phyloP scores from a whole-genome alignment of 1,140 invertebrate genomes.

The Notospermus geniculatus region DNA sequence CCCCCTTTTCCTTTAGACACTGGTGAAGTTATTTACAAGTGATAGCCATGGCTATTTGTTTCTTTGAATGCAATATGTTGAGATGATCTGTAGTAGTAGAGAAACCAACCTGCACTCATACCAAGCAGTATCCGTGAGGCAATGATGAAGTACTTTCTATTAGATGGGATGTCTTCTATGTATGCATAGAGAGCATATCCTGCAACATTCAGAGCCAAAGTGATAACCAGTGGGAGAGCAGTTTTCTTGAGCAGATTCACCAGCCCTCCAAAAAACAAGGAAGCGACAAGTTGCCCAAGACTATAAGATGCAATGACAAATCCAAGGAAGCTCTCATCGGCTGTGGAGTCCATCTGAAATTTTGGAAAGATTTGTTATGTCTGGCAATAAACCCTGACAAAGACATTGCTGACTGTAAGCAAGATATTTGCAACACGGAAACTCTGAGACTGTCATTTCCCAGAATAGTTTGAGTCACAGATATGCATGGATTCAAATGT shows the following conservation, averaged over 20 bases:
- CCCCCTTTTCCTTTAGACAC: too few species aligned
- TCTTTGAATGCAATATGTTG: too few species aligned
- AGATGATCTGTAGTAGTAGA: too few species aligned
- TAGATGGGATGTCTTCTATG: conserved; percentile 65
- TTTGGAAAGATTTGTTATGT: not conserved
- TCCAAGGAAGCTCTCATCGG: conserved; percentile 80
- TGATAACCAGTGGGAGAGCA: conserved; percentile 69
- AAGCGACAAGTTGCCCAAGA: conserved; percentile 83
- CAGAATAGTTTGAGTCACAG: too few species aligned
- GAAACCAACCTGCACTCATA: conserved; percentile 75
- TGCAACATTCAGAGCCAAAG: conserved; percentile 70
- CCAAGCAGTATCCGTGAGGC: conserved; percentile 77
- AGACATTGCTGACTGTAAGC: too few species aligned
- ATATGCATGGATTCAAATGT: too few species aligned
- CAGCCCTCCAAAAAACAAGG: conserved; percentile 82
- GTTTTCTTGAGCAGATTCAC: conserved; percentile 71
- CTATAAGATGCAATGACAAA: conserved; percentile 84
- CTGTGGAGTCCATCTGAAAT: conserved; percentile 71
- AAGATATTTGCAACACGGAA: too few species aligned
- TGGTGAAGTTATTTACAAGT: too few species aligned
- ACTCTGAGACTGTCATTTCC: too few species aligned
- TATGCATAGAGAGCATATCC: conserved; percentile 79
- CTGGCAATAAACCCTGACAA: too few species aligned
- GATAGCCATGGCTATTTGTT: too few species aligned
- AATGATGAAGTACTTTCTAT: conserved; percentile 72